Conservation (phyloP, 1,140 invertebrate species). For the Macrosteles quadrilineatus region DNA sequence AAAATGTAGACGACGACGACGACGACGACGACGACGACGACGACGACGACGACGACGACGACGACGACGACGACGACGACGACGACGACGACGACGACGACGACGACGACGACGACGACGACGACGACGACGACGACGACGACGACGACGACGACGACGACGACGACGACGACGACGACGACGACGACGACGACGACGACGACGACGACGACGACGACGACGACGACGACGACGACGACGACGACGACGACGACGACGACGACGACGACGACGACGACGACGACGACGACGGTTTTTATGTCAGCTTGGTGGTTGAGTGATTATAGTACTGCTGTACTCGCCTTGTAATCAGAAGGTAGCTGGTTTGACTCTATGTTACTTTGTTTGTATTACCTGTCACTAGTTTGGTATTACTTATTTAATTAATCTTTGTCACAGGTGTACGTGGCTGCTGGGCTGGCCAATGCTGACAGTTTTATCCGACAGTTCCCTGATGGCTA, state of each 20-base stretch:
- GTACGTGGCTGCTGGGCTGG: too few relatives aligned
- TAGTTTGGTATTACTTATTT: too few relatives aligned
- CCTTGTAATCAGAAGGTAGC: too few relatives aligned
- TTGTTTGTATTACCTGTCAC: too few relatives aligned
- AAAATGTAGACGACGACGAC: too few relatives aligned
- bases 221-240: constrained; percentile 18
- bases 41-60: constrained; percentile 8
- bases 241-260: constrained; percentile 9
- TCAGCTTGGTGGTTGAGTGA: too few relatives aligned
- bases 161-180: constrained; percentile 3
- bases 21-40: not conserved
- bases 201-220: constrained; percentile 20
- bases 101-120: constrained; percentile 16
- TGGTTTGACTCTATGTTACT: too few relatives aligned
- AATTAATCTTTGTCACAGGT: too few relatives aligned
- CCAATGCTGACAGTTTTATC: too few relatives aligned
- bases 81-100: constrained; percentile 12
- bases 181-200: constrained; percentile 6
- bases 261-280: constrained; percentile 23
- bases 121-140: constrained; percentile 5
- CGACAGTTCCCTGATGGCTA: too few relatives aligned
- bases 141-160: constrained; percentile 3
- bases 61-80: not conserved
- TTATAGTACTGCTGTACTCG: too few relatives aligned
- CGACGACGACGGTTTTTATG: too few relatives aligned